phyloP scores from a whole-genome alignment of 2,797 vertebrate genomes.

The Taenioides sp. region DNA sequence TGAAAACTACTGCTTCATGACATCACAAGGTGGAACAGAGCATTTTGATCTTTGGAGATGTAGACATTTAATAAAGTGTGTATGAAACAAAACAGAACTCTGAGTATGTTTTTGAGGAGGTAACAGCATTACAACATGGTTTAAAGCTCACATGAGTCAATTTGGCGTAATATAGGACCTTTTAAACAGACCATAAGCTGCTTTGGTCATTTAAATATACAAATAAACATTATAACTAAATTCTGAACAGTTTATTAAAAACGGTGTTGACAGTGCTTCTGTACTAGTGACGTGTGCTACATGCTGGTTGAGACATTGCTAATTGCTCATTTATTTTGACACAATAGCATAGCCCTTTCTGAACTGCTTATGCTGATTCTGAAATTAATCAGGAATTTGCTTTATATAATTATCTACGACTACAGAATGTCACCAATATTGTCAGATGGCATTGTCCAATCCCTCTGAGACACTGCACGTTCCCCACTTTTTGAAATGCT shows the following conservation, averaged over 20 bases:
- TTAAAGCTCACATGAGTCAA: too few species aligned
- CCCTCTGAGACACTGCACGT: not conserved
- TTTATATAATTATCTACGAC: too few species aligned
- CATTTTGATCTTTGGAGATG: too few species aligned
- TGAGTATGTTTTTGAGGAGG: too few species aligned
- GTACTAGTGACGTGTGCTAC: not conserved
- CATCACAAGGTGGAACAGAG: too few species aligned
- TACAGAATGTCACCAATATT: not conserved
- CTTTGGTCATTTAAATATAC: not conserved
- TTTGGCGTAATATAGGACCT: too few species aligned
- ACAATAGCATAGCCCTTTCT: not conserved
- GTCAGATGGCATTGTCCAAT: not conserved
- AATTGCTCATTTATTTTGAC: not conserved
- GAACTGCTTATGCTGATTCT: not conserved
- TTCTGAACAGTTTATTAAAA: not conserved
- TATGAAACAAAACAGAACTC: too few species aligned
- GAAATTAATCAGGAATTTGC: not conserved
- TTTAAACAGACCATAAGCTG: too few species aligned
- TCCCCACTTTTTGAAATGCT: not conserved
- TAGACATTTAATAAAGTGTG: too few species aligned
- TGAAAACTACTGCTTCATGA: too few species aligned
- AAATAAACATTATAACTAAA: not conserved
- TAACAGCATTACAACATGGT: too few species aligned
- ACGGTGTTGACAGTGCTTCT: not conserved
- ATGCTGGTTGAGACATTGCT: too few species aligned